A percentile compares a stretch with the other conserved stretches of the same genome.
phyloP scores from a whole-genome alignment of 2,113 vertebrate species.

The Prolemur simus region DNA sequence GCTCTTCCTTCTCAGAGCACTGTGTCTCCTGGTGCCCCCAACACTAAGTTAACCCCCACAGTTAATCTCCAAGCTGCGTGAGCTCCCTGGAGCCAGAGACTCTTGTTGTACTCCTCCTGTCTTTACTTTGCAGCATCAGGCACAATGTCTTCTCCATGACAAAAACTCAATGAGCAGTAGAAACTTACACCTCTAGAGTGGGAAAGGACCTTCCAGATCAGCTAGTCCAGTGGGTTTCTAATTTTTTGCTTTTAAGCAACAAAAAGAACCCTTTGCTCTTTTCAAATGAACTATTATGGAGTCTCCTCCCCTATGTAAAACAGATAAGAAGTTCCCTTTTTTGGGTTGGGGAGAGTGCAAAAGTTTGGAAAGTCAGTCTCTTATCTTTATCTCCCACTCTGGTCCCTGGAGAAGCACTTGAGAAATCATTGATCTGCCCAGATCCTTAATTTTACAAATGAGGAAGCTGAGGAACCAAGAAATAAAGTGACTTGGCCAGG shows the following conservation, averaged over 20 bases:
- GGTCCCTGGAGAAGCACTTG: background rate
- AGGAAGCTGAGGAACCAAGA: background rate
- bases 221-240: background rate
- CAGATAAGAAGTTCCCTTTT: background rate
- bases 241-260: conserved; percentile 22
- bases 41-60: background rate
- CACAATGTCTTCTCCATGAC: background rate
- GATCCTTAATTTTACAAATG: background rate
- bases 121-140: background rate
- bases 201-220: background rate
- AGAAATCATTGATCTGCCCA: background rate
- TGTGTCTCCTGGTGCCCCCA: background rate
- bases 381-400: background rate
- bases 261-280: conserved; percentile 15
- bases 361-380: background rate
- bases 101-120: background rate
- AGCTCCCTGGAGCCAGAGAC: background rate
- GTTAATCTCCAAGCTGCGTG: background rate
- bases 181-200: background rate
- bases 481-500: background rate
- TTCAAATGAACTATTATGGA: background rate
- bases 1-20: background rate
- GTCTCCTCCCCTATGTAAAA: background rate
- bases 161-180: background rate
- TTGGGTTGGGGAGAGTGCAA: background rate